phyloP scores from a whole-genome alignment of 2,113 vertebrate species.

The Silurus asotus region DNA sequence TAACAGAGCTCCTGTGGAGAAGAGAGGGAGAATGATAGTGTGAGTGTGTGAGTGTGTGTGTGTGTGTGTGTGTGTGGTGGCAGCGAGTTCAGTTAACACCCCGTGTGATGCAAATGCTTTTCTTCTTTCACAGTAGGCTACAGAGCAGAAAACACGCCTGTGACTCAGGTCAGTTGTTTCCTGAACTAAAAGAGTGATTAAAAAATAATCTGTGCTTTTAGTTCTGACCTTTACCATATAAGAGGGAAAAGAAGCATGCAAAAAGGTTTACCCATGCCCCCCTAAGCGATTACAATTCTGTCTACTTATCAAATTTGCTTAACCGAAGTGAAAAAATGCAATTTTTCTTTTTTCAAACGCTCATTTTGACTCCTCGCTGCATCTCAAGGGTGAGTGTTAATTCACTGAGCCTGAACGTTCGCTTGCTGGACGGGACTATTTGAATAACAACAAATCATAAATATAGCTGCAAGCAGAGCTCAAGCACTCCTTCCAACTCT shows the following conservation, averaged over 20 bases:
- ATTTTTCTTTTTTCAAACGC: neutral
- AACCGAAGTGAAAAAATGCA: neutral
- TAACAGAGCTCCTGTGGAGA: slow-evolving; percentile 21
- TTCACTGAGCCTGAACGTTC: neutral
- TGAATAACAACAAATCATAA: neutral
- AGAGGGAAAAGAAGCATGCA: neutral
- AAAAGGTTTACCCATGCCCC: neutral
- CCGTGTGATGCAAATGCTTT: neutral
- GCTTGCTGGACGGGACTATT: neutral
- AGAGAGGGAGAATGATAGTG: neutral
- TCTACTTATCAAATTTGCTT: neutral
- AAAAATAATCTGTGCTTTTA: neutral
- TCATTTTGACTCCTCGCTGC: neutral
- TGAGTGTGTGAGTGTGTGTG: slow-evolving; percentile 24
- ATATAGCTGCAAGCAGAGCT: neutral
- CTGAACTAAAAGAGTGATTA: neutral
- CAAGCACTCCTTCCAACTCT: neutral
- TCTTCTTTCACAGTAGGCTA: neutral
- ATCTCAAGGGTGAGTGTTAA: neutral
- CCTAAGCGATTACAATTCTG: neutral
- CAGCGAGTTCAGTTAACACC: slow-evolving; percentile 9
- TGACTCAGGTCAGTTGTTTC: neutral
- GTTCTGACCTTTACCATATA: neutral
- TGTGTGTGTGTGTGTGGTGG: slow-evolving; percentile 5
- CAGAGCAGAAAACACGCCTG: neutral